A percentile compares a stretch with the other conserved stretches of the same genome.
phyloP scores from a whole-genome alignment of 2,888 invertebrate species.

The Synergus japonicus region DNA sequence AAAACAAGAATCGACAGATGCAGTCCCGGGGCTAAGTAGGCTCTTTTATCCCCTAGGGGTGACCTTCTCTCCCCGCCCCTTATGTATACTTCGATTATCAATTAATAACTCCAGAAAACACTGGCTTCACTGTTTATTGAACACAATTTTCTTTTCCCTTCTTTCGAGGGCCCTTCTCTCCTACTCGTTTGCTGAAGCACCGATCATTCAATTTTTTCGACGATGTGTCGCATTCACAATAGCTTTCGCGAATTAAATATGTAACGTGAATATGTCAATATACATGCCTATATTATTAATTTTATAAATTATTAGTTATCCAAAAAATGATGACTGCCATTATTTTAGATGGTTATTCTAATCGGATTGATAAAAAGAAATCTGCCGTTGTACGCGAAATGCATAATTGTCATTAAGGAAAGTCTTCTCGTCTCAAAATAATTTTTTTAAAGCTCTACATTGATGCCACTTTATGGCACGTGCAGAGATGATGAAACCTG shows the following conservation, averaged over 20 bases:
- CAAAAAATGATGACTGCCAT: background rate
- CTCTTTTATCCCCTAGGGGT: slow-evolving; percentile 29
- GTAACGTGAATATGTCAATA: background rate
- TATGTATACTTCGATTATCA: slow-evolving; percentile 28
- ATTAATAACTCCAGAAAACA: slow-evolving; percentile 35
- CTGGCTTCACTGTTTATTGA: slow-evolving; percentile 24
- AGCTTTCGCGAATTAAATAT: background rate
- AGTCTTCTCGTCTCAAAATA: background rate
- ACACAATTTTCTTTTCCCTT: slow-evolving; percentile 21
- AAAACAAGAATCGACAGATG: slow-evolving; percentile 36
- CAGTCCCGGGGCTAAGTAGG: slow-evolving; percentile 19
- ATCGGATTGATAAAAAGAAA: too few species aligned
- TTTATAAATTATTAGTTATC: background rate
- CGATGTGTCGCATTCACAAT: background rate
- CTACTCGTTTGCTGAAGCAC: background rate
- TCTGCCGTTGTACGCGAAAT: too few species aligned
- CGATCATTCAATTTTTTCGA: background rate
- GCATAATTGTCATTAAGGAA: background rate
- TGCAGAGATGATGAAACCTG: slow-evolving; percentile 19
- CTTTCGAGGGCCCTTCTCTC: slow-evolving; percentile 5
- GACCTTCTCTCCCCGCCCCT: background rate
- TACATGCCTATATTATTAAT: background rate
- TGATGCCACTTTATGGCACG: slow-evolving; percentile 29
- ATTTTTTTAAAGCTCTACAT: background rate
- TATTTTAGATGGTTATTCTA: too few species aligned